These are phyloP conservation scores for Lutjanus erythropterus DNA, from an alignment of 2,113 vertebrate species.

Conservation along the genomic window DNA sequence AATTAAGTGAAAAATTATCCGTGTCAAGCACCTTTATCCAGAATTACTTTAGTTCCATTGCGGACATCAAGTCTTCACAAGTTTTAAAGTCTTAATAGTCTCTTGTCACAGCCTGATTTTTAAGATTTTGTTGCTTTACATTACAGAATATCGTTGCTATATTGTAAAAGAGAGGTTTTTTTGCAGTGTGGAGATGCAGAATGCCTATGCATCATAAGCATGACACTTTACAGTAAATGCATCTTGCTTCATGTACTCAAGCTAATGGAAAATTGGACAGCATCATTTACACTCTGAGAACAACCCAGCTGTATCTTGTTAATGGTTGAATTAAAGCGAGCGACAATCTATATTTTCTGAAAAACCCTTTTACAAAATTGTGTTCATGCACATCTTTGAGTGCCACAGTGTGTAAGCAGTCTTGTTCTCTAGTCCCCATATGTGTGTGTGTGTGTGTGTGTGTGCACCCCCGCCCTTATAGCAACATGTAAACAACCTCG, in stretches of 20 bases:
- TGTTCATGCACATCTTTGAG: slow-evolving; percentile 27
- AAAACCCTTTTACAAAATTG: slow-evolving; percentile 35
- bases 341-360: slow-evolving; percentile 55
- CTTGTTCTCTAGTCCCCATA: slow-evolving; percentile 31
- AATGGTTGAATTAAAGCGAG: slow-evolving; percentile 56
- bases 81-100: not conserved
- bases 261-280: slow-evolving; percentile 49
- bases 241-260: slow-evolving; percentile 47
- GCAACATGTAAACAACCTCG: slow-evolving; percentile 67
- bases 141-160: not conserved
- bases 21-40: not conserved
- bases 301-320: slow-evolving; percentile 46
- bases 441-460: slow-evolving; percentile 5
- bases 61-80: not conserved
- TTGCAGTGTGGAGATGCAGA: not conserved
- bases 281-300: slow-evolving; percentile 48
- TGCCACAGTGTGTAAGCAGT: slow-evolving; percentile 16
- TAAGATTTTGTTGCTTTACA: not conserved
- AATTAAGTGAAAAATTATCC: not conserved
- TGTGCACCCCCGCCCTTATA: slow-evolving; percentile 37
- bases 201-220: slow-evolving; percentile 8
- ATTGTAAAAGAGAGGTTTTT: not conserved
- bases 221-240: slow-evolving; percentile 14
- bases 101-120: not conserved
- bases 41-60: not conserved